Percentiles rank a stretch among this genome's conserved stretches.
Evolutionary conservation across 2,113 vertebrate genomes (phyloP).

Genomic region (Calyptomena viridis): DNA sequence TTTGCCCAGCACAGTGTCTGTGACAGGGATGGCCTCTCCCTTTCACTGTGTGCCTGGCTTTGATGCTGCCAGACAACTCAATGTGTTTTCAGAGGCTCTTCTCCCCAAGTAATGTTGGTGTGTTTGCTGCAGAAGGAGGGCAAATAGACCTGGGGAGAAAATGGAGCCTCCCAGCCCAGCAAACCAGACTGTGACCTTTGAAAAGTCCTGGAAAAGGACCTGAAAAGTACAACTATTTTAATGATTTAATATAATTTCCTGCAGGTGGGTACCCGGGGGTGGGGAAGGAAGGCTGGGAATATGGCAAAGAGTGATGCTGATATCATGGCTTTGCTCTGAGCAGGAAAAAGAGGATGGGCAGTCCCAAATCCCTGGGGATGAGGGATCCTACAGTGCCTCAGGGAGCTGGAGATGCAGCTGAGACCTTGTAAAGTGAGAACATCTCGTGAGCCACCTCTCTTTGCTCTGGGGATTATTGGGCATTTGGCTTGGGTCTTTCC

Average conservation of each 20-base stretch:
- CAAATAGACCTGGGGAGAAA: not conserved
- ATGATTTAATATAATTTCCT: not conserved
- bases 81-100: not conserved
- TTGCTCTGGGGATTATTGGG: fast-evolving
- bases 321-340: not conserved
- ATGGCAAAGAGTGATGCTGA: not conserved
- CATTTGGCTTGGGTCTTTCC: not conserved
- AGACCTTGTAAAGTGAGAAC: not conserved
- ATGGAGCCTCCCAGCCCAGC: not conserved
- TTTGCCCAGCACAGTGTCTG: not conserved
- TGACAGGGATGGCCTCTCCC: not conserved
- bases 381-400: not conserved
- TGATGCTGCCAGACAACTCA: not conserved
- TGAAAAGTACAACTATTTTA: not conserved
- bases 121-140: not conserved
- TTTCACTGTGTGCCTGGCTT: not conserved
- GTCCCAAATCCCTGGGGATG: not conserved
- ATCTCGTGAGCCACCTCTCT: fast-evolving
- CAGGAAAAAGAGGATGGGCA: not conserved
- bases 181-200: not conserved
- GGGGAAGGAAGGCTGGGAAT: not conserved
- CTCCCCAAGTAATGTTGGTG: fast-evolving
- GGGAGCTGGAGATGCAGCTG: not conserved
- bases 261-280: not conserved
- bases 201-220: not conserved